Conservation (phyloP, 1,140 invertebrate genomes). For the Calliopsis andreniformis region DNA sequence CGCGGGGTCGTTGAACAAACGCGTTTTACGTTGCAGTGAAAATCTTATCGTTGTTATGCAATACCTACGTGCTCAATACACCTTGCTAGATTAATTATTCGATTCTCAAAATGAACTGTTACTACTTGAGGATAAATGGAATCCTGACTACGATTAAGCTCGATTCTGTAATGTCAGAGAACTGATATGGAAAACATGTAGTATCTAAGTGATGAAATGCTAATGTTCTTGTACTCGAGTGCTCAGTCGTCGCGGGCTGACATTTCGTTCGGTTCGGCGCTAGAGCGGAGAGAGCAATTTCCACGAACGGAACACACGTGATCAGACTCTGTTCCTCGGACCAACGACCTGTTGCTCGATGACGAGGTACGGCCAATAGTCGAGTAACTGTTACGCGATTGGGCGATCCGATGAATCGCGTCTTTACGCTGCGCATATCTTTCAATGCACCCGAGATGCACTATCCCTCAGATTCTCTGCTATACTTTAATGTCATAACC, state of each 20-base stretch:
- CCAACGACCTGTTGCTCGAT: slow-evolving; percentile 75
- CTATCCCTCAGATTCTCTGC: not conserved
- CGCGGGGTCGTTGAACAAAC: not conserved
- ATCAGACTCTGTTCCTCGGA: slow-evolving; percentile 59
- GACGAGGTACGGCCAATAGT: slow-evolving; percentile 52
- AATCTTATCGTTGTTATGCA: not conserved
- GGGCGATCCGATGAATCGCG: slow-evolving; percentile 42
- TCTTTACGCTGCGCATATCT: slow-evolving; percentile 35
- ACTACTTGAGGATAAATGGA: not conserved
- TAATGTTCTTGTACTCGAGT: not conserved
- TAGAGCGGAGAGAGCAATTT: not conserved
- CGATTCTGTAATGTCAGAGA: not conserved
- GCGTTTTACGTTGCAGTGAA: not conserved
- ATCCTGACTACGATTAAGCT: not conserved
- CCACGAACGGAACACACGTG: slow-evolving; percentile 32
- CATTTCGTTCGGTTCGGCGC: not conserved
- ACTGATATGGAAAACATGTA: not conserved
- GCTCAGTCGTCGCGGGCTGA: not conserved
- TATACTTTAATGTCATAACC: not conserved
- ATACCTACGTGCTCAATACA: not conserved
- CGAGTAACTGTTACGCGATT: slow-evolving; percentile 59
- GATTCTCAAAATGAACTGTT: not conserved
- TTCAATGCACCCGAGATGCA: not conserved
- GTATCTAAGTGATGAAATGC: not conserved
- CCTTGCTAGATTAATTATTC: not conserved